Conservation (phyloP, 2,113 vertebrate species). For the Sorex fumeus region DNA sequence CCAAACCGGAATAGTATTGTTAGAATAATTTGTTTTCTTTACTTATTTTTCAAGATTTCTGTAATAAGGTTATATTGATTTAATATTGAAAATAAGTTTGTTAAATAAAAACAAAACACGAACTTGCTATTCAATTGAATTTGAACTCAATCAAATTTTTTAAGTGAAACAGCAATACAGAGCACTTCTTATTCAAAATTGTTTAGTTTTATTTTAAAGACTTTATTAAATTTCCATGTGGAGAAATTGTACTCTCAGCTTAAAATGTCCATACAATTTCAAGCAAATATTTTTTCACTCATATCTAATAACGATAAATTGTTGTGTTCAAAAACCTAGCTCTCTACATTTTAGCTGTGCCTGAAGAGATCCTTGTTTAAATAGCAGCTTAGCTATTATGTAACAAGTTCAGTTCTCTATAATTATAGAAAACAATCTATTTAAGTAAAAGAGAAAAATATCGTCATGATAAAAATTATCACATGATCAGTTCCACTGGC, state of each 20-base stretch:
- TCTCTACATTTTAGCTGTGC: constrained; percentile 7
- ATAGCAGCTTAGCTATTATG: constrained; percentile 26
- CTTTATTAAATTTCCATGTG: constrained; percentile 9
- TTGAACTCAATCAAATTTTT: constrained; percentile 54
- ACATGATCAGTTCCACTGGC: constrained; percentile 21
- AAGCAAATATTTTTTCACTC: constrained; percentile 55
- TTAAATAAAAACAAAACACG: constrained; percentile 45
- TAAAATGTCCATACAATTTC: constrained; percentile 56
- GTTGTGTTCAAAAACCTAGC: constrained; percentile 45
- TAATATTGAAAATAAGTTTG: constrained; percentile 59
- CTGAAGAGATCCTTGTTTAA: constrained; percentile 33
- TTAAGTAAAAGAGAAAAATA: constrained; percentile 28
- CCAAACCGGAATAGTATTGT: background rate
- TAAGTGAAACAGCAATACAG: constrained; percentile 6
- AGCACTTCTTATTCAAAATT: constrained; percentile 40
- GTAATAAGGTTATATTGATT: background rate
- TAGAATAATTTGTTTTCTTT: constrained; percentile 7
- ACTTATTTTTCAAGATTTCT: constrained; percentile 41
- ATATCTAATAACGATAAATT: constrained; percentile 54
- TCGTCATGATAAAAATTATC: constrained; percentile 30
- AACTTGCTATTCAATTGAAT: background rate
- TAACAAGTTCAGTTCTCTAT: constrained; percentile 9
- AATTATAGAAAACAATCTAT: background rate
- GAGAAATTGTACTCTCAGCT: constrained; percentile 39
- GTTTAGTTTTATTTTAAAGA: constrained; percentile 42